Evolutionary conservation across 1,140 invertebrate species (phyloP).

Genomic region (Berghia stephanieae): DNA sequence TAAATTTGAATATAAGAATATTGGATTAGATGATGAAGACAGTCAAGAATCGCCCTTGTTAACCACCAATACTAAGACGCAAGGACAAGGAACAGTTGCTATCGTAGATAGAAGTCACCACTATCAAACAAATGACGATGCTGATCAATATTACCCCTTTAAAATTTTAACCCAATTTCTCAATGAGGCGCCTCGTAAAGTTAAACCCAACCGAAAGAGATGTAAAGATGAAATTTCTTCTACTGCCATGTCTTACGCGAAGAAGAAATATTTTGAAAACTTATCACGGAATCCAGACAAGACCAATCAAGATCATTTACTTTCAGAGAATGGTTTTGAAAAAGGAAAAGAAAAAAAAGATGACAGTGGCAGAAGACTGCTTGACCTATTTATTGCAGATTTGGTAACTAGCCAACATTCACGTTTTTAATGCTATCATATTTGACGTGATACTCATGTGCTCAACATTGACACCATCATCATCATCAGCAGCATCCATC

Average conservation of each 20-base stretch:
- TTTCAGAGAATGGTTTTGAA: not conserved
- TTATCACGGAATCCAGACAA: not conserved
- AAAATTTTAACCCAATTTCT: conserved; percentile 20
- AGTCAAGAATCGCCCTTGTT: no score
- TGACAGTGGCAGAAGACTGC: not conserved
- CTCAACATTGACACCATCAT: no score
- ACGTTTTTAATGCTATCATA: not conserved
- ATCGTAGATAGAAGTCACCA: no score
- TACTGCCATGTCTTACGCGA: not conserved
- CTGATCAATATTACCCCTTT: conserved; percentile 18
- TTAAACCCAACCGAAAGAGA: not conserved
- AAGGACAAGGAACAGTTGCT: no score
- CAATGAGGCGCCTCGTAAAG: conserved; percentile 14
- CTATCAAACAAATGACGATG: no score
- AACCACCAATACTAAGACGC: no score
- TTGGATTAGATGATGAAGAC: no score
- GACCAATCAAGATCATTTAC: not conserved
- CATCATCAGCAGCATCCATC: no score
- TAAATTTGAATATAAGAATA: no score
- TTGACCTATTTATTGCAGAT: conserved; percentile 21
- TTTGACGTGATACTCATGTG: no score
- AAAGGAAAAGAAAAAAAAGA: not conserved
- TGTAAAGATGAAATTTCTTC: not conserved
- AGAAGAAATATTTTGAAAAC: conserved; percentile 15
- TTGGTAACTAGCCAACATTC: not conserved